phyloP scores from a whole-genome alignment of 1,140 invertebrate species.

The Meloidogyne chitwoodi region DNA sequence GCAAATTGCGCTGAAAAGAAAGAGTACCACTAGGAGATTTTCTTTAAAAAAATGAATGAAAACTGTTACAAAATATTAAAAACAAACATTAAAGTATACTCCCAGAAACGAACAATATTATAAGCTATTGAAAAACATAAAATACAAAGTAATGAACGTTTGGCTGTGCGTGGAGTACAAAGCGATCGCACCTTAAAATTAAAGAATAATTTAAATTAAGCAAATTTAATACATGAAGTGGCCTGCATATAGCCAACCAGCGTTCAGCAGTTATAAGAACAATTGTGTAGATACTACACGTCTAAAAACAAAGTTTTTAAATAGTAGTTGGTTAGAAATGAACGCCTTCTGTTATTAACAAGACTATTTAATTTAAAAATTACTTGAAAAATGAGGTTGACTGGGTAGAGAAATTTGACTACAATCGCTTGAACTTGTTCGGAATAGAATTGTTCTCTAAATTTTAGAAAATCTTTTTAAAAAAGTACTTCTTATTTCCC shows the following conservation, averaged over 20 bases:
- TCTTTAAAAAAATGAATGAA: conserved; percentile 6
- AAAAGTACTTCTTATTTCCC: neutral
- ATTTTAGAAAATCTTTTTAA: neutral
- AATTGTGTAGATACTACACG: conserved; percentile 42
- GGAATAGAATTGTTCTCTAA: neutral
- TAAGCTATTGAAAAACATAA: conserved; percentile 45
- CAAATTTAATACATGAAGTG: conserved; percentile 15
- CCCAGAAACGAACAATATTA: conserved; percentile 53
- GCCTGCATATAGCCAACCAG: conserved; percentile 13
- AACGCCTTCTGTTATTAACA: too few relatives aligned
- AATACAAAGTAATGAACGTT: conserved; percentile 43
- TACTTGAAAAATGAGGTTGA: conserved; percentile 50
- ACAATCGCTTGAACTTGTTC: conserved; percentile 38
- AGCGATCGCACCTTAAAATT: conserved; percentile 39
- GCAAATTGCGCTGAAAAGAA: conserved; percentile 43
- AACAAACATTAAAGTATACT: conserved; percentile 44
- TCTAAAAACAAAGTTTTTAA: conserved; percentile 29
- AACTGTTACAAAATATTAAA: neutral
- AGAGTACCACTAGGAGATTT: conserved; percentile 19
- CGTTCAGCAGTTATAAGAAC: conserved; percentile 14
- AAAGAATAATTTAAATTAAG: neutral
- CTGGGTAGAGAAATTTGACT: conserved; percentile 53
- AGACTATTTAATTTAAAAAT: too few relatives aligned
- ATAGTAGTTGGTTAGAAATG: too few relatives aligned
- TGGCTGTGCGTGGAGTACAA: conserved; percentile 51